Percentiles rank a stretch among this genome's conserved stretches.
phyloP scores from a whole-genome alignment of 2,888 invertebrate species.

The Hirtodrosophila cameraria region DNA sequence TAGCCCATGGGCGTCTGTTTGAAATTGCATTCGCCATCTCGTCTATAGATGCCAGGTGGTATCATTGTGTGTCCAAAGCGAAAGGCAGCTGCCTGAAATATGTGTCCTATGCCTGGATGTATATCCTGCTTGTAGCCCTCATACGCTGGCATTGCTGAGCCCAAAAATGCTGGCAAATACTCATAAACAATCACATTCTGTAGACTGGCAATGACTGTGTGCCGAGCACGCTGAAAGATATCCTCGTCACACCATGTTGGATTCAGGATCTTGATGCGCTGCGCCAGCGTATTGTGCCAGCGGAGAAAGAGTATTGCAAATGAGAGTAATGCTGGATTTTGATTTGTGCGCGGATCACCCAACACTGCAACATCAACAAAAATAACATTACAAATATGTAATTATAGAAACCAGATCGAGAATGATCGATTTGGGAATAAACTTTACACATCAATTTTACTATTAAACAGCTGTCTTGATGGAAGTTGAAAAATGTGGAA shows the following conservation, averaged over 20 bases:
- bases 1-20: constrained; percentile 92
- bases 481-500: too few species aligned
- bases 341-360: constrained; percentile 98
- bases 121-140: constrained; percentile 94
- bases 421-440: too few species aligned
- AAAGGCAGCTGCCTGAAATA: constrained; percentile 98
- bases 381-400: background rate
- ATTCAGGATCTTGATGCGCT: constrained; percentile 90
- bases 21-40: constrained; percentile 93
- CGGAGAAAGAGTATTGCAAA: constrained; percentile 96
- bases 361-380: constrained; percentile 88
- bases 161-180: constrained; percentile 96
- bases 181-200: constrained; percentile 99
- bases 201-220: constrained; percentile 95
- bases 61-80: constrained; percentile 98
- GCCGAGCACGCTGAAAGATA: constrained; percentile 94
- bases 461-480: too few species aligned
- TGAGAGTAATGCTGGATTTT: constrained; percentile 97
- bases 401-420: too few species aligned
- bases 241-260: constrained; percentile 97
- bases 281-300: constrained; percentile 97
- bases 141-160: constrained; percentile 88
- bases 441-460: too few species aligned
- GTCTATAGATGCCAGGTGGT: constrained; percentile 93
- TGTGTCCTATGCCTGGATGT: constrained; percentile 97